A percentile compares a stretch with the other conserved stretches of the same genome.
Evolutionary conservation across 2,113 vertebrate genomes (phyloP).

Genomic region (Nibea albiflora): DNA sequence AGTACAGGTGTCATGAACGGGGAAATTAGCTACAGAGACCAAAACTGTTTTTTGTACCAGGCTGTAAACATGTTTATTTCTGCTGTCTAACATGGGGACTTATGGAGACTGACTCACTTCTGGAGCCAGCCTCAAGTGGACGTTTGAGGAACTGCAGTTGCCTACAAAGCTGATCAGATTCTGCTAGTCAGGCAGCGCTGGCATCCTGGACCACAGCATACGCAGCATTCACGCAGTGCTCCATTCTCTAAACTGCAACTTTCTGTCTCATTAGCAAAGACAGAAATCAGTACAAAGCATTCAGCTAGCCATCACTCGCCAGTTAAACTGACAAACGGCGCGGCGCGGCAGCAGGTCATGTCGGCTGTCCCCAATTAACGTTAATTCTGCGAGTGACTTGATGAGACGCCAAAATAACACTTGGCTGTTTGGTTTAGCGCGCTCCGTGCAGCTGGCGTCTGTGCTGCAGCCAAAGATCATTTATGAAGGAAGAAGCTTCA

Average conservation of each 20-base stretch:
- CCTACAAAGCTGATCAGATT: too few relatives aligned
- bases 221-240: neutral
- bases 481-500: neutral
- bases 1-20: too few relatives aligned
- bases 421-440: neutral
- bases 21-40: too few relatives aligned
- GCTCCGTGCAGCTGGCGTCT: neutral
- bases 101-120: too few relatives aligned
- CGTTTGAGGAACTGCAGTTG: too few relatives aligned
- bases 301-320: neutral
- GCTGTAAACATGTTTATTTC: too few relatives aligned
- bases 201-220: neutral
- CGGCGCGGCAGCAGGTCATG: neutral
- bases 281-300: neutral
- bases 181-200: neutral
- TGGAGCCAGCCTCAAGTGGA: too few relatives aligned
- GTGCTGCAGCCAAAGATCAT: neutral
- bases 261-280: neutral
- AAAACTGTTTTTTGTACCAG: too few relatives aligned
- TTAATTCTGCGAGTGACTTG: neutral
- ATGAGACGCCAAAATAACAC: neutral
- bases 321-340: neutral
- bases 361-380: neutral
- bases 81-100: too few relatives aligned
- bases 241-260: neutral